These are phyloP conservation scores for Homarus gammarus DNA, from an alignment of 2,888 invertebrate species.

Conservation along the genomic window DNA sequence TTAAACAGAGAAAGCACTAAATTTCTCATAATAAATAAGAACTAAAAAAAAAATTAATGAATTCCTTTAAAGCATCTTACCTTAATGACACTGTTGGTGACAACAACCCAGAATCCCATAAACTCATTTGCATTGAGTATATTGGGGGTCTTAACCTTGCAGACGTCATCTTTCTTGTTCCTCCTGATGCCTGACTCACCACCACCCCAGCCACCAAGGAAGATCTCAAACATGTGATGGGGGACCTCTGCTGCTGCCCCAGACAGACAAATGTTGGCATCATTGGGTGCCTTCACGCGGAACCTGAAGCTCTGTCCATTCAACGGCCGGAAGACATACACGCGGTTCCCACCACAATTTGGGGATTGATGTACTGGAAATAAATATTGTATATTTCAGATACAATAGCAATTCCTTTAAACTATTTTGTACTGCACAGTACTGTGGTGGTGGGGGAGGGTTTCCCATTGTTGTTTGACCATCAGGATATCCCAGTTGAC, in stretches of 20 bases:
- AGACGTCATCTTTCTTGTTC: slow-evolving; percentile 46
- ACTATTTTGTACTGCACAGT: no score
- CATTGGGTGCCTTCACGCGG: slow-evolving; percentile 30
- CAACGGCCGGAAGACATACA: neutral
- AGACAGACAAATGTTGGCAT: slow-evolving; percentile 42
- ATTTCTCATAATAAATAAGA: neutral
- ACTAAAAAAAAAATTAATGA: neutral
- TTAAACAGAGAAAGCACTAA: no score
- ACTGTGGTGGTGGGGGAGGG: no score
- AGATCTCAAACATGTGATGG: slow-evolving; percentile 37
- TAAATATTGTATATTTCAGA: no score
- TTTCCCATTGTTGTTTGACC: no score
- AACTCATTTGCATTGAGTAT: slow-evolving; percentile 10
- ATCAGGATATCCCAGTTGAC: no score
- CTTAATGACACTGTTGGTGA: slow-evolving; percentile 21
- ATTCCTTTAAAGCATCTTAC: neutral
- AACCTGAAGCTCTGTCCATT: slow-evolving; percentile 5
- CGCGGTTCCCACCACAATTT: neutral
- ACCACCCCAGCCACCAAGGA: slow-evolving; percentile 27
- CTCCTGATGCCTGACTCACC: slow-evolving; percentile 34
- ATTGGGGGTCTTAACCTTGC: slow-evolving; percentile 12
- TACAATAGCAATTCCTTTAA: no score
- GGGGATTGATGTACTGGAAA: neutral
- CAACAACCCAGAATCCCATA: slow-evolving; percentile 38
- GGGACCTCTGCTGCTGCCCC: neutral